Evolutionary conservation across 2,888 invertebrate genomes (phyloP).

Genomic region (Euplexia lucipara): DNA sequence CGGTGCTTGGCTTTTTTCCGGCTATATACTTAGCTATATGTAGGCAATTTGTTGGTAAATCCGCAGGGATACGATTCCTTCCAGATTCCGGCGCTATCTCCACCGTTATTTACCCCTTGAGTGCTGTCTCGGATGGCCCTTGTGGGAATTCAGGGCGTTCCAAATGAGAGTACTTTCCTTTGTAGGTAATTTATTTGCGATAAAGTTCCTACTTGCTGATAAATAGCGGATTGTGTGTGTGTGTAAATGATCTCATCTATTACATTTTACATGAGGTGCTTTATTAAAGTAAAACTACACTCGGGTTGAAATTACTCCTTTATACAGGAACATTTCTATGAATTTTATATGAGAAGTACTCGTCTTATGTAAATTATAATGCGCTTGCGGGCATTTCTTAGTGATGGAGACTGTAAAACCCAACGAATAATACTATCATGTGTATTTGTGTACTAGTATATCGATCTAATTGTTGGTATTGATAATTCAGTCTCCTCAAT

Average conservation of each 20-base stretch:
- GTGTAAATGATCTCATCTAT: constrained; percentile 26
- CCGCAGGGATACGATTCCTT: constrained; percentile 27
- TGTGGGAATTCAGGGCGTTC: constrained; percentile 27
- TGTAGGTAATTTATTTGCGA: constrained; percentile 33
- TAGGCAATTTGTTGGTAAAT: constrained; percentile 20
- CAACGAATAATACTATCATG: not conserved
- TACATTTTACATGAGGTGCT: constrained; percentile 20
- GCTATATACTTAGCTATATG: constrained; percentile 7
- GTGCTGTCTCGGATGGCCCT: constrained; percentile 23
- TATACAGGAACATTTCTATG: not conserved
- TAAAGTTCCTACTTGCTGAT: constrained; percentile 22
- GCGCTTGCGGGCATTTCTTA: not conserved
- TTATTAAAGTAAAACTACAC: constrained; percentile 1
- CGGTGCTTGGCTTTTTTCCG: constrained; percentile 13
- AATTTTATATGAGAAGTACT: not conserved
- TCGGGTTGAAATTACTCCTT: constrained; percentile 4
- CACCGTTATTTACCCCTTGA: constrained; percentile 50
- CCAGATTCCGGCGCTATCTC: constrained; percentile 40
- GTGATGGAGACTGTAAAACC: not conserved
- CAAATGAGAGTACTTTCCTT: constrained; percentile 44
- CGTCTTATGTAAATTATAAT: not conserved
- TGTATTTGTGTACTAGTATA: not conserved
- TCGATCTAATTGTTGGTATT: not conserved
- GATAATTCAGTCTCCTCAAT: not conserved
- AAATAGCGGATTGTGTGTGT: constrained; percentile 25